A percentile compares a stretch with the other conserved stretches of the same genome.
These are phyloP conservation scores for Priocnemis perturbator DNA, from an alignment of 2,888 invertebrate genomes.

Conservation along the genomic window DNA sequence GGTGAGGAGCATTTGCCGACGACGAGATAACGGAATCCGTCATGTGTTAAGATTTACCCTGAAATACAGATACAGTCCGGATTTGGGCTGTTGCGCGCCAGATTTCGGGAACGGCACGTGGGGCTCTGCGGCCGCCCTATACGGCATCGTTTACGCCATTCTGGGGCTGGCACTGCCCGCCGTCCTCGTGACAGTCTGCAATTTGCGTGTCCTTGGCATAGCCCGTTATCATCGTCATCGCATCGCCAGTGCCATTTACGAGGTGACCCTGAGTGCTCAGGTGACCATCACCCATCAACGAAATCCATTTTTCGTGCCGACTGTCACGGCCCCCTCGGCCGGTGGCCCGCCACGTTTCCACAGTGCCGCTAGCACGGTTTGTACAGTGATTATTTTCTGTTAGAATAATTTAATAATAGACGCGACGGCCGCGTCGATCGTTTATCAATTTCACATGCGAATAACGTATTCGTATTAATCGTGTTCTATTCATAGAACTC, in stretches of 20 bases:
- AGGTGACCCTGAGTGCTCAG: slow-evolving; percentile 89
- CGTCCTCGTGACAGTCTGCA: slow-evolving; percentile 83
- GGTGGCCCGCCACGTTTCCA: slow-evolving; percentile 73
- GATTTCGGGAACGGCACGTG: slow-evolving; percentile 78
- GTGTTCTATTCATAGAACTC: too few relatives aligned
- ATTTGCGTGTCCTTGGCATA: slow-evolving; percentile 80
- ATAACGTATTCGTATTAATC: too few relatives aligned
- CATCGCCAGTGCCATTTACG: slow-evolving; percentile 90
- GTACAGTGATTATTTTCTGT: slow-evolving; percentile 26
- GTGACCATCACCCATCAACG: slow-evolving; percentile 89
- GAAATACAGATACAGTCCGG: slow-evolving; percentile 74
- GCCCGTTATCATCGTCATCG: slow-evolving; percentile 86
- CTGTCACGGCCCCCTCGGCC: slow-evolving; percentile 79
- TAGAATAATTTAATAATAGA: not conserved
- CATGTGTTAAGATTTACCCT: not conserved
- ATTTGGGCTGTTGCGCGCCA: slow-evolving; percentile 82
- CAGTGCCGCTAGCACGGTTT: slow-evolving; percentile 70
- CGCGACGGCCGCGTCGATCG: not conserved
- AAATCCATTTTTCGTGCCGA: slow-evolving; percentile 85
- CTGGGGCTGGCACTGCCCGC: slow-evolving; percentile 83
- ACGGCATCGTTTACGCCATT: slow-evolving; percentile 81
- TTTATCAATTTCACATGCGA: too few relatives aligned
- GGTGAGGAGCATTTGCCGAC: slow-evolving; percentile 35
- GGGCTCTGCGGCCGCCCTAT: slow-evolving; percentile 79
- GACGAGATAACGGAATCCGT: not conserved